Percentiles rank a stretch among this genome's conserved stretches.
These are phyloP conservation scores for Oncopodura yosiiana DNA, from an alignment of 1,140 invertebrate genomes.

Conservation along the genomic window DNA sequence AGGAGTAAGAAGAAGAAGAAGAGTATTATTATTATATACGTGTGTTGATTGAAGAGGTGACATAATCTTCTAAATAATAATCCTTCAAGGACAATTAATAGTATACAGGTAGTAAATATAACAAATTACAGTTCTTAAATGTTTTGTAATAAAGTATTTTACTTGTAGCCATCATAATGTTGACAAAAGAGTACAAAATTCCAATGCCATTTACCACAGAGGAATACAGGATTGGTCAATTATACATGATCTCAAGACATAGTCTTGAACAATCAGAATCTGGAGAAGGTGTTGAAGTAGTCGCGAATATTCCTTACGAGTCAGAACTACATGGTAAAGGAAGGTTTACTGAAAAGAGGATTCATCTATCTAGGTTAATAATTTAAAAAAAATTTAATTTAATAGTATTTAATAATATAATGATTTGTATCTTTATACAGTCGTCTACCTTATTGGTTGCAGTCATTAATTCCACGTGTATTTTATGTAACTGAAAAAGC, in stretches of 20 bases:
- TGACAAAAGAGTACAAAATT: slow-evolving; percentile 80
- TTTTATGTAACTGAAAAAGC: slow-evolving; percentile 90
- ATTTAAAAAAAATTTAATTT: background rate
- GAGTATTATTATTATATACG: no score
- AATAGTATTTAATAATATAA: background rate
- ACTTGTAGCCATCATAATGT: slow-evolving; percentile 45
- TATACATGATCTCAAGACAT: slow-evolving; percentile 90
- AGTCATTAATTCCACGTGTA: slow-evolving; percentile 73
- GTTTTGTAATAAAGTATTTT: background rate
- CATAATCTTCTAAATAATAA: no score
- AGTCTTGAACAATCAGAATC: slow-evolving; percentile 79
- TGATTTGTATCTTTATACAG: slow-evolving; percentile 47
- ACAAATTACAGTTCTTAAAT: no score
- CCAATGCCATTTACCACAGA: slow-evolving; percentile 84
- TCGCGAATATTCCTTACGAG: slow-evolving; percentile 68
- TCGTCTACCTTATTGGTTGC: slow-evolving; percentile 80
- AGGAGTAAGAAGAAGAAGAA: no score
- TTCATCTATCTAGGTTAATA: slow-evolving; percentile 71
- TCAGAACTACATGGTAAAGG: slow-evolving; percentile 71
- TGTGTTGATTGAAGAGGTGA: no score
- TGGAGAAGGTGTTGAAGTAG: slow-evolving; percentile 85
- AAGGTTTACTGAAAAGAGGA: slow-evolving; percentile 82
- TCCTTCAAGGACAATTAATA: no score
- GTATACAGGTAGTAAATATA: no score
- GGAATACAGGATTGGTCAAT: slow-evolving; percentile 84